Base-by-base conservation (phyloP, 2,113 vertebrate genomes). In the Ibidorhyncha struthersii region DNA sequence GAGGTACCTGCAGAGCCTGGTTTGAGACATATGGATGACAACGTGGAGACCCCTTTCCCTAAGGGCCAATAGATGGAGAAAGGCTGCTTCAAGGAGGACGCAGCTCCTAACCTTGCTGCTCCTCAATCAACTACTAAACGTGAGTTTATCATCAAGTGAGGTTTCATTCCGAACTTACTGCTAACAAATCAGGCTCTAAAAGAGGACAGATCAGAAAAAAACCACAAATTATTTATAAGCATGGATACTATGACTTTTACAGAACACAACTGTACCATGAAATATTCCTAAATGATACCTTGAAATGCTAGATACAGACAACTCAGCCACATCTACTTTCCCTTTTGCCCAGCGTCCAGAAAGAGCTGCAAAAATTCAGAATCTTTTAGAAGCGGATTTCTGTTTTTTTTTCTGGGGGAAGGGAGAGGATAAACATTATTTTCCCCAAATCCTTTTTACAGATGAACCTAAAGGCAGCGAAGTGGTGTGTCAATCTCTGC, bases 181-280 rank as follows among this genome's bases (percentile, higher is more conserved):
- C 56, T 79, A 41, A 67, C 26, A 76, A 71, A 74, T 85, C 52
- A 87, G 45, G 25, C 56, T 86, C 80, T 30, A 29, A 69, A 73
- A 72, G 62, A 77, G 76, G 55, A 14, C 36, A 62, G 17, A 22
- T 78, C 63, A 94, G 27, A 70, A 70, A 73, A 85, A 63, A 86
- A 47, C 13, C 55, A 81, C 77, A 16, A 84, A 96, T 84, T 81
- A 89, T 90, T 95, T 61, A 91, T 89, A 65, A 94, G 59, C 12
- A 26, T 36, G 38, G 91, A 91, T 93, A 83, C 79, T 49, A 20
- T 36, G 49, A 88, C 85, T 93, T 56, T 5, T 69, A 79, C 58
- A 97, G 56, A 56, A 85, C 47, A 63, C 65, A 74, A 59, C 0
- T 13, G 38, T n/a, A 55, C 2, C 2, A 56, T 12, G 38, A 85